Percentiles rank a stretch among this genome's conserved stretches.
phyloP scores from a whole-genome alignment of 2,888 invertebrate species.

The Drosophila neotestacea region DNA sequence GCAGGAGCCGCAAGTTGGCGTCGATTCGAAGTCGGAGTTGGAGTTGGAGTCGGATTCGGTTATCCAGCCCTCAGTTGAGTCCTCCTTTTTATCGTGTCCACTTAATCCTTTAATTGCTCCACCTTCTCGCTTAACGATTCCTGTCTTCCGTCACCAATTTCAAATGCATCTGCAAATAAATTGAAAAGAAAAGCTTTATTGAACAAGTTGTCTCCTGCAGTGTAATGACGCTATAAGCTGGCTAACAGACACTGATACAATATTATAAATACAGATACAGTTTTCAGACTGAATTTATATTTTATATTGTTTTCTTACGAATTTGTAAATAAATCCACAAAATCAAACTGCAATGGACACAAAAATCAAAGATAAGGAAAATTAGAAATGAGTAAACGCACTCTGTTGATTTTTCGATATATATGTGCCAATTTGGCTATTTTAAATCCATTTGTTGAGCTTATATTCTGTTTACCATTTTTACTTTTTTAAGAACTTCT shows the following conservation, averaged over 20 bases:
- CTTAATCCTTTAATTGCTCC: conserved; percentile 48
- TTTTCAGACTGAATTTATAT: neutral
- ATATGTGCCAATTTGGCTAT: too few species aligned
- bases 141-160: neutral
- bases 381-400: neutral
- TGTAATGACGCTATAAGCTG: neutral
- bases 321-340: neutral
- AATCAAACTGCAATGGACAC: neutral
- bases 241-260: neutral
- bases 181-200: conserved; percentile 11
- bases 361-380: neutral
- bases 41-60: neutral
- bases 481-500: too few species aligned
- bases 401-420: conserved; percentile 1
- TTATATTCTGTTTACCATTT: too few species aligned
- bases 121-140: conserved; percentile 28
- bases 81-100: neutral
- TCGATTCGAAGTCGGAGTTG: neutral
- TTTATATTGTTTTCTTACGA: neutral
- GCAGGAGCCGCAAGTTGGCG: conserved; percentile 12
- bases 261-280: neutral
- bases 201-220: neutral
- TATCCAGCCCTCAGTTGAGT: conserved; percentile 16
- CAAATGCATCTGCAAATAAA: conserved; percentile 43
- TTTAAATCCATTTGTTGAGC: too few species aligned